Evolutionary conservation across 1,140 invertebrate species (phyloP).

Genomic region (Danaus melanippus): DNA sequence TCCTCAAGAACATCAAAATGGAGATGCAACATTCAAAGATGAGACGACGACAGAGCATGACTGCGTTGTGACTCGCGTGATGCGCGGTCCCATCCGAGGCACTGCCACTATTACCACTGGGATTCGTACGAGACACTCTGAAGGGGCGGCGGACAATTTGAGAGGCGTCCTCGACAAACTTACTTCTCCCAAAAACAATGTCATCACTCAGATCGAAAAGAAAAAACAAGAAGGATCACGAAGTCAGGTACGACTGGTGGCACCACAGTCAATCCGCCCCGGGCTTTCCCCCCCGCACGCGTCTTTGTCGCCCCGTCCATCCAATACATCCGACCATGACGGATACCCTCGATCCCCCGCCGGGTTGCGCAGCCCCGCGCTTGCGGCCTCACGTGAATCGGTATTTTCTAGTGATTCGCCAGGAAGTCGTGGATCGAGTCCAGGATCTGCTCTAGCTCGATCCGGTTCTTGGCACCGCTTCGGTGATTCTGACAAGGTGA

Average conservation of each 20-base stretch:
- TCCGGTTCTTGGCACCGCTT: conserved; percentile 86
- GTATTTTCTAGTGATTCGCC: conserved; percentile 42
- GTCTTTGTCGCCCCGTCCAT: conserved; percentile 51
- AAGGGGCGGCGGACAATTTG: conserved; percentile 68
- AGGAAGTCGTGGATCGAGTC: conserved; percentile 42
- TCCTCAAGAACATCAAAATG: conserved; percentile 30
- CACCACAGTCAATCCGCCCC: conserved; percentile 36
- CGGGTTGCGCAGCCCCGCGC: conserved; percentile 32
- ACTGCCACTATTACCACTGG: conserved; percentile 73
- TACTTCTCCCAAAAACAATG: conserved; percentile 48
- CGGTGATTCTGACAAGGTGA: conserved; percentile 41
- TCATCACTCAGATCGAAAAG: conserved; percentile 44
- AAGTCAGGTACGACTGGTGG: conserved; percentile 38
- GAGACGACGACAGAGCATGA: conserved; percentile 68
- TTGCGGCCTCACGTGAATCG: conserved; percentile 44
- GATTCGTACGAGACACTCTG: conserved; percentile 49
- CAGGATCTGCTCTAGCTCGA: conserved; percentile 74
- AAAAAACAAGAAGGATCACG: conserved; percentile 36
- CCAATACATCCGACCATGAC: conserved; percentile 26
- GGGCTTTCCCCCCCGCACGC: conserved; percentile 59
- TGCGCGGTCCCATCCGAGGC: conserved; percentile 76
- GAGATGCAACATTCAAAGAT: conserved; percentile 26
- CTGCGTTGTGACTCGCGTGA: conserved; percentile 75
- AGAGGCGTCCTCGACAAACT: conserved; percentile 67
- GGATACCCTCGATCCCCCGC: conserved; percentile 18